Conservation (phyloP, 2,888 invertebrate genomes). For the Eupithecia subfuscata region DNA sequence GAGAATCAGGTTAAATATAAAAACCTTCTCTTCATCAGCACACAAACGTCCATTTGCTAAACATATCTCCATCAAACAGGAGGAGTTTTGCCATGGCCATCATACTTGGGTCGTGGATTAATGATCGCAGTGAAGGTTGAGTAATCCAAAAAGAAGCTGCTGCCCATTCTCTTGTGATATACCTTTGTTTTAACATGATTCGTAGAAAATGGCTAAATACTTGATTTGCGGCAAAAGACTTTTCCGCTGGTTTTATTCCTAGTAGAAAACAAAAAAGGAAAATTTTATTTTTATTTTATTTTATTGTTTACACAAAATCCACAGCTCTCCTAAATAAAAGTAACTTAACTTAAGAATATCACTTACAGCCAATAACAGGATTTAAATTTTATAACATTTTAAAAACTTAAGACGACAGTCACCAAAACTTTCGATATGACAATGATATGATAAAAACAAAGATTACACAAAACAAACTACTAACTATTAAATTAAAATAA, state of each 20-base stretch:
- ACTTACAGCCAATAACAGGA: too few relatives aligned
- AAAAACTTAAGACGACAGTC: too few relatives aligned
- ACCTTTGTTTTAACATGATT: background rate
- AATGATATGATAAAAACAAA: too few relatives aligned
- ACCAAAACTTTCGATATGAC: too few relatives aligned
- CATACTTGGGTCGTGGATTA: background rate
- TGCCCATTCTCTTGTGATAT: background rate
- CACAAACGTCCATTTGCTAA: background rate
- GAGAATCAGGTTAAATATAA: background rate
- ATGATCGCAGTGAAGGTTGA: background rate
- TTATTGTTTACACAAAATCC: too few relatives aligned
- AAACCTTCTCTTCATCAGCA: background rate
- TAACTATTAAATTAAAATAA: too few relatives aligned
- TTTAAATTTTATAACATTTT: too few relatives aligned
- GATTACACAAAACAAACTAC: too few relatives aligned
- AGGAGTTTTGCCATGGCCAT: background rate
- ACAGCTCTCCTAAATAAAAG: too few relatives aligned
- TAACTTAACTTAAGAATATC: too few relatives aligned
- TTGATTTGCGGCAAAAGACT: background rate
- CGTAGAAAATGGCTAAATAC: background rate
- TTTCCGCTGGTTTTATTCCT: background rate
- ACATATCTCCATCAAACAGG: background rate
- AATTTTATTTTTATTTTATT: too few relatives aligned
- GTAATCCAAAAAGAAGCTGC: background rate
- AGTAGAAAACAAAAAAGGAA: background rate